phyloP scores from a whole-genome alignment of 2,797 vertebrate genomes.

The Aplochiton taeniatus region DNA sequence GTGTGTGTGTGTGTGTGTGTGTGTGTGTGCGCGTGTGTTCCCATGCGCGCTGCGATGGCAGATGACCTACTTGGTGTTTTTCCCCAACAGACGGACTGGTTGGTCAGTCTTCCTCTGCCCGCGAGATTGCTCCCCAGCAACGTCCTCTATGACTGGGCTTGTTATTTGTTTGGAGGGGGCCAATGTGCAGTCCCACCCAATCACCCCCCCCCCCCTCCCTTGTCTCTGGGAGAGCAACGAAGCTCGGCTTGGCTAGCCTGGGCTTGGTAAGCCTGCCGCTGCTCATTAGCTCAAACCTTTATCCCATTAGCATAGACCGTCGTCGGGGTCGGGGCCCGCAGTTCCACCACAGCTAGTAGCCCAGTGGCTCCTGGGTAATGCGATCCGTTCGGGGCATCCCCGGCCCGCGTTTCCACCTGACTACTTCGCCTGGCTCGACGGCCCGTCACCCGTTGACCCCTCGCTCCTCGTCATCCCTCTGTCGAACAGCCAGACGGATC shows the following conservation, averaged over 20 bases:
- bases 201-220: no score
- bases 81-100: constrained; percentile 26
- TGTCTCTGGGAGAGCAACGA: neutral
- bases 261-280: constrained; percentile 17
- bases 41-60: neutral
- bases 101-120: constrained; percentile 5
- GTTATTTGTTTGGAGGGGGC: neutral
- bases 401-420: constrained; percentile 45
- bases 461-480: neutral
- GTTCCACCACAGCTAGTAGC: constrained; percentile 27
- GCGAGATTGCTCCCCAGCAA: constrained; percentile 3
- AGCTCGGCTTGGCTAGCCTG: constrained; percentile 5
- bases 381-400: constrained; percentile 30
- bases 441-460: neutral
- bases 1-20: constrained; percentile 20
- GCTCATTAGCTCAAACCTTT: constrained; percentile 26
- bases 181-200: no score
- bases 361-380: constrained; percentile 39
- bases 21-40: neutral
- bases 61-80: constrained; percentile 38
- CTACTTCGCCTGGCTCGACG: constrained; percentile 40
- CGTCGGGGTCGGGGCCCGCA: constrained; percentile 12
- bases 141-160: neutral
- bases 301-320: constrained; percentile 28
- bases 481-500: neutral